A percentile compares a stretch with the other conserved stretches of the same genome.
phyloP scores from a whole-genome alignment of 2,113 vertebrate genomes.

The Verasper variegatus region DNA sequence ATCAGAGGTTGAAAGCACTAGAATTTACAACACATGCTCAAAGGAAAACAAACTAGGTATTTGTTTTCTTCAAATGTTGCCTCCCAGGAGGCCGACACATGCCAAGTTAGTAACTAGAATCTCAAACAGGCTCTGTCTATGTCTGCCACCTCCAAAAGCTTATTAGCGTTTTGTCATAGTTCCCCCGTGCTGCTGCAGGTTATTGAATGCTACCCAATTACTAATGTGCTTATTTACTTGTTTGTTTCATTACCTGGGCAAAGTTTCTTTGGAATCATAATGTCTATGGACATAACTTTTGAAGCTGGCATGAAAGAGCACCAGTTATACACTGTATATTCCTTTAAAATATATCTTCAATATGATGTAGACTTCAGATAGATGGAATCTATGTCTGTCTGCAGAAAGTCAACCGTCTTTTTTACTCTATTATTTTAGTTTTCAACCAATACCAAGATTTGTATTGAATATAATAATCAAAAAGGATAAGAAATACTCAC shows the following conservation, averaged over 20 bases:
- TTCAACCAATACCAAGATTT: no score
- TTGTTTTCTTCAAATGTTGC: conserved; percentile 42
- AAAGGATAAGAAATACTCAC: no score
- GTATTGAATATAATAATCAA: no score
- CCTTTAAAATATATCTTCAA: no score
- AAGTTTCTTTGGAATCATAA: conserved; percentile 58
- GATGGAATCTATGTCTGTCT: no score
- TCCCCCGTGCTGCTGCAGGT: conserved; percentile 58
- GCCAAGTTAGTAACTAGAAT: conserved; percentile 50
- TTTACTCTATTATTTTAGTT: no score
- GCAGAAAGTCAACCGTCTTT: no score
- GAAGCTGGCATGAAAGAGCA: not conserved
- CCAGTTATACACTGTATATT: not conserved
- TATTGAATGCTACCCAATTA: conserved; percentile 70
- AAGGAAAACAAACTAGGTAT: conserved; percentile 15
- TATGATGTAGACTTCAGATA: no score
- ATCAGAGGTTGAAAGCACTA: conserved; percentile 19
- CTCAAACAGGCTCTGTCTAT: conserved; percentile 21
- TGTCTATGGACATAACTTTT: conserved; percentile 30
- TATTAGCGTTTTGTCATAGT: conserved; percentile 71
- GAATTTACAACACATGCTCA: conserved; percentile 11
- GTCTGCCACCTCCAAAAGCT: conserved; percentile 50
- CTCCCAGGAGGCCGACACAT: conserved; percentile 37
- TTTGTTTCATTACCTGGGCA: conserved; percentile 62
- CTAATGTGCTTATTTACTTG: conserved; percentile 49